Percentiles rank a stretch among this genome's conserved stretches.
phyloP scores from a whole-genome alignment of 2,888 invertebrate species.

The Aradus depressus region DNA sequence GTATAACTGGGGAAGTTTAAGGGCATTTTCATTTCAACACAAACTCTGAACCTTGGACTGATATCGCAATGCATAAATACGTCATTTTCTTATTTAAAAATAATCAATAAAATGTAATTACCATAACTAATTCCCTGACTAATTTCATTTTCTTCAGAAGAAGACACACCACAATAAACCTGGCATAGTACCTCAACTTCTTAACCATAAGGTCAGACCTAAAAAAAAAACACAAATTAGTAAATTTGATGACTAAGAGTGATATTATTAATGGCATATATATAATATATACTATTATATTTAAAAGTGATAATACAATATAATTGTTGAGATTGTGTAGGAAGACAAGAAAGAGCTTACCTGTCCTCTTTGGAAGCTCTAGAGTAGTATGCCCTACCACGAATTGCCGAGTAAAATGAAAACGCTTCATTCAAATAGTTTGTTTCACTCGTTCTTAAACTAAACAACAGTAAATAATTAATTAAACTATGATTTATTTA shows the following conservation, averaged over 20 bases:
- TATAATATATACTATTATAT: not conserved
- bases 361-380: constrained; percentile 86
- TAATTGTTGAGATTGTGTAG: not conserved
- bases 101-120: constrained; percentile 34
- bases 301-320: not conserved
- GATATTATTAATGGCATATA: not conserved
- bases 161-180: constrained; percentile 92
- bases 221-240: constrained; percentile 28
- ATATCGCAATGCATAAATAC: not conserved
- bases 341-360: constrained; percentile 35
- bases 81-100: constrained; percentile 6
- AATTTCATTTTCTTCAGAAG: constrained; percentile 86
- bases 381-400: constrained; percentile 87
- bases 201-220: constrained; percentile 91
- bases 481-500: no score
- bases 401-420: constrained; percentile 90
- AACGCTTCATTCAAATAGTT: constrained; percentile 92
- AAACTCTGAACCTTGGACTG: not conserved
- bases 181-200: constrained; percentile 85
- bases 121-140: constrained; percentile 75
- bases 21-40: no score
- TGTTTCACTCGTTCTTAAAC: constrained; percentile 90
- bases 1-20: no score
- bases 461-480: constrained; percentile 39
- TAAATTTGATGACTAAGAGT: not conserved